These are phyloP conservation scores for Zosterops pallidus DNA, from an alignment of 2,113 vertebrate species.

Conservation along the genomic window DNA sequence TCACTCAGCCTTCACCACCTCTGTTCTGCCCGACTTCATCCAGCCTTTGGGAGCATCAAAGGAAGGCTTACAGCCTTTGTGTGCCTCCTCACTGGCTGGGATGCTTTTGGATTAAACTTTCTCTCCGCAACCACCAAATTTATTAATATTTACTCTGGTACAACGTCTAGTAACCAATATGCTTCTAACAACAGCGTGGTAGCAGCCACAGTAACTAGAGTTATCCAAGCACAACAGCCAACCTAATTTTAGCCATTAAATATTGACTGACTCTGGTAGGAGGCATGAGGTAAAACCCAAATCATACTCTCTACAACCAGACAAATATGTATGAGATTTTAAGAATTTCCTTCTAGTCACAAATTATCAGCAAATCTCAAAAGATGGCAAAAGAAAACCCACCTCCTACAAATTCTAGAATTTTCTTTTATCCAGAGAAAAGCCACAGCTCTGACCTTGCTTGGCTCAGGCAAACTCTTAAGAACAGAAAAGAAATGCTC, in stretches of 20 bases:
- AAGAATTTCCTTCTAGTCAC: slow-evolving; percentile 33
- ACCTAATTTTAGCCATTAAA: slow-evolving; percentile 29
- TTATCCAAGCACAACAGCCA: not conserved
- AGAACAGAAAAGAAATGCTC: not conserved
- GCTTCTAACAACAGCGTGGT: slow-evolving; percentile 45
- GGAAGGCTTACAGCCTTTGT: not conserved
- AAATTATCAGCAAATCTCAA: slow-evolving; percentile 15
- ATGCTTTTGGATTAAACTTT: slow-evolving; percentile 24
- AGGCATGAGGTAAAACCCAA: slow-evolving; percentile 22
- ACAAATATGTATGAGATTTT: slow-evolving; percentile 17
- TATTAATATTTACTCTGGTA: slow-evolving; percentile 48
- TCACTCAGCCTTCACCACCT: not conserved
- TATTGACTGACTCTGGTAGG: slow-evolving; percentile 32
- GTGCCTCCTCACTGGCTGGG: not conserved
- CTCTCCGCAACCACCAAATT: slow-evolving; percentile 26
- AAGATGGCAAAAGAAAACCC: not conserved
- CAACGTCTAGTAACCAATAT: slow-evolving; percentile 12
- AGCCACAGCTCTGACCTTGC: slow-evolving; percentile 30
- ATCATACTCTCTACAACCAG: not conserved
- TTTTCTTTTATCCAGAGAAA: not conserved
- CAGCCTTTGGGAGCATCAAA: not conserved
- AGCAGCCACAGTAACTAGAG: not conserved
- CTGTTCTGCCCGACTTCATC: not conserved
- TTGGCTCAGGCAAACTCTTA: not conserved
- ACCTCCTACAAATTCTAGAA: not conserved